phyloP scores from a whole-genome alignment of 2,888 invertebrate genomes.

The Tortricodes alternella region DNA sequence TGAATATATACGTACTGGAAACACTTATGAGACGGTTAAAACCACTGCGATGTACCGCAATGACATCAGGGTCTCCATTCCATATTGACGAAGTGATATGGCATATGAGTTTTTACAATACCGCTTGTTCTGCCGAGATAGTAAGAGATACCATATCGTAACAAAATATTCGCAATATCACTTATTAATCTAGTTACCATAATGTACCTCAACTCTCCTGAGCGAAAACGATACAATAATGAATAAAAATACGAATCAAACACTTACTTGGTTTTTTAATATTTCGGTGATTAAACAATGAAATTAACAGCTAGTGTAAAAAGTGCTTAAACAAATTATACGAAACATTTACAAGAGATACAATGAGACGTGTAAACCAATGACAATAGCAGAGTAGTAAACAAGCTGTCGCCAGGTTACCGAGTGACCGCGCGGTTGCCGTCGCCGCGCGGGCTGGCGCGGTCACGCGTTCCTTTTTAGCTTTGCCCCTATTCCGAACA shows the following conservation, averaged over 20 bases:
- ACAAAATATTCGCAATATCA: too few species aligned
- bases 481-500: neutral
- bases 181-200: too few species aligned
- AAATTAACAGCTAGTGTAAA: neutral
- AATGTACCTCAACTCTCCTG: too few species aligned
- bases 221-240: neutral
- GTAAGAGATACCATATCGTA: too few species aligned
- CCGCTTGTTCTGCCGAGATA: too few species aligned
- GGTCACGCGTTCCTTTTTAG: neutral
- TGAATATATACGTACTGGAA: too few species aligned
- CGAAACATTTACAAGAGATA: neutral
- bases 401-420: constrained; percentile 3
- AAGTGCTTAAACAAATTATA: neutral
- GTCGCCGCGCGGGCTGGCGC: neutral
- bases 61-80: too few species aligned
- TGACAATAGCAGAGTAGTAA: neutral
- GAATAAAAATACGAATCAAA: neutral
- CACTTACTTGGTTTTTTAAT: constrained; percentile 2
- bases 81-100: too few species aligned
- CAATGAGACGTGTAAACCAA: neutral
- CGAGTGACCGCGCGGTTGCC: neutral
- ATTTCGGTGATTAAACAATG: neutral
- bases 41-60: too few species aligned
- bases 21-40: too few species aligned
- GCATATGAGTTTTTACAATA: too few species aligned